Evolutionary conservation across 2,888 invertebrate genomes (phyloP), one percentile per base, ranked within the genome.

Genomic region (Cephalotes varians): DNA sequence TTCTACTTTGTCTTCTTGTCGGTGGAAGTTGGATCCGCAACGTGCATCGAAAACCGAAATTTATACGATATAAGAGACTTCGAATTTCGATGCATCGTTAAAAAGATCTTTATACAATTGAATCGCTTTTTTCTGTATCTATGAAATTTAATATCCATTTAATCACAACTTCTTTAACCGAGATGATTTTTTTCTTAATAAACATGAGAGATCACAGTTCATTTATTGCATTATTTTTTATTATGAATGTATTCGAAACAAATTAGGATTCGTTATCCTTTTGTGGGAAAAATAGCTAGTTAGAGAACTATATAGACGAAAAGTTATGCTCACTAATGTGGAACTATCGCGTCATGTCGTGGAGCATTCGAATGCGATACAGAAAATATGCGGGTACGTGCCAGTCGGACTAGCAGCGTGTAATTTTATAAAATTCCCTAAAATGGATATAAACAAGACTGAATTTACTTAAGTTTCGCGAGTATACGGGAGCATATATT

Each of bases 361-460:
- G 31, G 25, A 40, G 37, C 25, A 28, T 44, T 77, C 56, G 56
- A 69, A 69, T 31, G 77, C 65, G 65, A 65, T 37, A 28, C 31
- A 56, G 2, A 47, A 77, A 56, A 58, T 77, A 58, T 56, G 40
- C 7, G 31, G 31, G 69, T 40, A 34, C 21, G 47, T 12, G 44
- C 34, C 3, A 21, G 31, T 49, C 51, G n/a, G 34, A 3, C 21
- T 54, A 40, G 54, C 28, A 21, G 54, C 31, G 65, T 37, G 54
- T 77, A 67, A 69, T 77, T 77, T 77, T 25, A 77, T 77, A 77
- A 77, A 77, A 77, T 77, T 47, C 56, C 40, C 77, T 69, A 69
- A 77, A 58, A 31, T 54, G 21, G 15, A 3, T 25, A 44, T 65
- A 69, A 77, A 77, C 44, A 58, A 34, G 56, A 34, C 44, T 34